Base-by-base conservation (phyloP, 1,140 invertebrate genomes). In the Caligus rogercresseyi region DNA sequence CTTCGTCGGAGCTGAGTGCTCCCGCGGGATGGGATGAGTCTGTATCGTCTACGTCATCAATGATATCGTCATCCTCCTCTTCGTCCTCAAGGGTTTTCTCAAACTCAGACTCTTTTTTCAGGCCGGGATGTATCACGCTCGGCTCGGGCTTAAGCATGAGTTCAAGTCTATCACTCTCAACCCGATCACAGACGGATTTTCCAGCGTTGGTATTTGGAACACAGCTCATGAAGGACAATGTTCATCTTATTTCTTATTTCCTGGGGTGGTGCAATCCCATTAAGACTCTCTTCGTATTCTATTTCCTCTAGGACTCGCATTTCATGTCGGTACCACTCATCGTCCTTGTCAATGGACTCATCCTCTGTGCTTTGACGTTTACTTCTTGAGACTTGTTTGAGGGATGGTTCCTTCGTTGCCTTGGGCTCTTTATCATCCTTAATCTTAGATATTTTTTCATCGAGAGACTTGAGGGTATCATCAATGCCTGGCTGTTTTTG, bases 311-410 rank as follows among this genome's bases (percentile, higher is more conserved):
- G 71, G 72, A 90, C 88, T 54, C 84, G 77, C 58, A 90, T 69
- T 69, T 90, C 88, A 71, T 92, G 89, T 66, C 85, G 86, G 69
- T 89, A 92, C 83, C 88, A 92, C 74, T 91, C 87, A 70, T 92
- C 88, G 73, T 92, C 88, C 52, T 85, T 87, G 72, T 92, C 88
- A 62, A 92, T 91, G 63, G 85, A 88, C 67, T 92, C 88, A 74
- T 90, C 31, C 23, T 57, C 88, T 0, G 88, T 91, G 71, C 87
- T 89, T 74, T 92, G 87, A 31, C 87, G 75, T 68, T 87, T 77
- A 55, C 16, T 23, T n/a, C n/a, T n/a, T n/a, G n/a, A n/a, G n/a
- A n/a, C n/a, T n/a, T n/a, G n/a, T n/a, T n/a, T n/a, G n/a, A n/a
- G n/a, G n/a, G n/a, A n/a, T n/a, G n/a, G n/a, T n/a, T 11, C 7